phyloP scores from a whole-genome alignment of 2,113 vertebrate species.

The Columbina picui region DNA sequence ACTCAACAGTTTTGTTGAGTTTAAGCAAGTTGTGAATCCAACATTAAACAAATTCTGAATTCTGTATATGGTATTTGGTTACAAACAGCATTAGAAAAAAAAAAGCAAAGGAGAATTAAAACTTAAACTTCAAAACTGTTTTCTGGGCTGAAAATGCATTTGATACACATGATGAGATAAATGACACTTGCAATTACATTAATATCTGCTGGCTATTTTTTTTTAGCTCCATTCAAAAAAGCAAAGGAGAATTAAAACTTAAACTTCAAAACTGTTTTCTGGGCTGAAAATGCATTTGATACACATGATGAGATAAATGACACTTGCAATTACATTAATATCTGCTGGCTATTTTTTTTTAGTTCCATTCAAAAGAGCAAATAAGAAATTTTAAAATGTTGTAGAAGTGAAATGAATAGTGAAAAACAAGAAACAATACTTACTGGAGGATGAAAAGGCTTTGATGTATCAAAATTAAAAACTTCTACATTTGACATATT shows the following conservation, averaged over 20 bases:
- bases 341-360: background rate
- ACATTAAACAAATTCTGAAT: background rate
- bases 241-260: background rate
- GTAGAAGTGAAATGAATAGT: background rate
- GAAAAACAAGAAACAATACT: background rate
- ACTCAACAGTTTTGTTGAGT: background rate
- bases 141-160: background rate
- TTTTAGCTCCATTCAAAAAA: background rate
- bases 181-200: background rate
- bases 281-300: background rate
- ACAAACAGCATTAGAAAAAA: background rate
- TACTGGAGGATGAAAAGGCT: background rate
- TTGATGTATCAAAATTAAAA: background rate
- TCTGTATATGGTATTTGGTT: background rate
- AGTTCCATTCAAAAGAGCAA: background rate
- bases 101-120: background rate
- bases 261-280: background rate
- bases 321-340: background rate
- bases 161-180: background rate
- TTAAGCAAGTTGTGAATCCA: background rate
- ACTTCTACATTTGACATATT: background rate
- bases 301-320: background rate
- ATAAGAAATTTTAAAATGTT: background rate
- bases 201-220: background rate
- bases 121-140: background rate